phyloP scores from a whole-genome alignment of 2,888 invertebrate genomes.

The Heliconius aoede region DNA sequence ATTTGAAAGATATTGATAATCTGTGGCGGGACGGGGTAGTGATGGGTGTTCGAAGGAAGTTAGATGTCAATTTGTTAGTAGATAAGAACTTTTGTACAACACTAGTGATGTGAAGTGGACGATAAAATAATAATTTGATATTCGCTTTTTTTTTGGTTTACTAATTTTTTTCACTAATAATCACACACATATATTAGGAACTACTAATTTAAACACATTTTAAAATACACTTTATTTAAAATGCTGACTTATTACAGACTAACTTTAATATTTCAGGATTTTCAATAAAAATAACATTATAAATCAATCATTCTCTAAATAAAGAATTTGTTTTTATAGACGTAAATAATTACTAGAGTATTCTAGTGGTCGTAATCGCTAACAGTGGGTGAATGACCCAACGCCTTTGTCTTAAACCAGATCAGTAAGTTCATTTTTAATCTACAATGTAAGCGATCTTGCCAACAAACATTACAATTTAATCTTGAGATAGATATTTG shows the following conservation, averaged over 20 bases:
- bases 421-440: slow-evolving; percentile 9
- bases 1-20: slow-evolving; percentile 4
- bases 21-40: background rate
- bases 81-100: background rate
- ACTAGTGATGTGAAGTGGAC: background rate
- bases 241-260: background rate
- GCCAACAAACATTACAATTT: background rate
- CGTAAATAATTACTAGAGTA: background rate
- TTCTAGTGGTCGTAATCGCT: background rate
- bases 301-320: background rate
- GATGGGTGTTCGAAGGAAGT: background rate
- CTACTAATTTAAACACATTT: too few relatives aligned
- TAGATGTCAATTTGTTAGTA: slow-evolving; percentile 5
- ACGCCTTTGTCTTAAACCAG: slow-evolving; percentile 20
- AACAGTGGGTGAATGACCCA: slow-evolving; percentile 2
- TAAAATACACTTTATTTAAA: background rate
- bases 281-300: background rate
- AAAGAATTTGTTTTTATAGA: background rate
- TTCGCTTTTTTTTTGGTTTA: too few relatives aligned
- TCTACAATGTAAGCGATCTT: background rate
- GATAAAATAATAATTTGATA: too few relatives aligned
- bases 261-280: background rate
- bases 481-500: background rate
- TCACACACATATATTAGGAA: too few relatives aligned
- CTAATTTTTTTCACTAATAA: too few relatives aligned